Percentiles rank a stretch among this genome's conserved stretches.
phyloP scores from a whole-genome alignment of 2,888 invertebrate genomes.

The Nomada lathburiana region DNA sequence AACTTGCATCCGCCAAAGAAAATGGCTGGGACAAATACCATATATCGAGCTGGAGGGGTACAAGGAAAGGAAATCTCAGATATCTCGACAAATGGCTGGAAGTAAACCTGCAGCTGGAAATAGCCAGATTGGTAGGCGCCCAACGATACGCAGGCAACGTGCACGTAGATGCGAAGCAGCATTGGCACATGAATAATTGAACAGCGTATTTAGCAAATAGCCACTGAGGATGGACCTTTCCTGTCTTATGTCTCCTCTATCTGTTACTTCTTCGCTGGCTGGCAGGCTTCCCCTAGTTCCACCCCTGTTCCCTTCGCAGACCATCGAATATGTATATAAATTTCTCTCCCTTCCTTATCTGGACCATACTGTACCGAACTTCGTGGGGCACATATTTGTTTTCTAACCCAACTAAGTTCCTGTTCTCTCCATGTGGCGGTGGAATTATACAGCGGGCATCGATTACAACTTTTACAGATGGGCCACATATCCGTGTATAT shows the following conservation, averaged over 20 bases:
- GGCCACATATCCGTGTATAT: too few species aligned
- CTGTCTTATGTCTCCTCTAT: slow-evolving; percentile 15
- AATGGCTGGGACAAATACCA: neutral
- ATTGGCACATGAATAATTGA: slow-evolving; percentile 74
- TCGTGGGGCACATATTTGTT: neutral
- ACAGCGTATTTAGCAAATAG: slow-evolving; percentile 74
- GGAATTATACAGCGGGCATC: too few species aligned
- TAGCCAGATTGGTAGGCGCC: slow-evolving; percentile 53
- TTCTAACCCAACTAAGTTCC: neutral
- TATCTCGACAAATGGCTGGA: slow-evolving; percentile 21
- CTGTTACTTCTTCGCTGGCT: neutral
- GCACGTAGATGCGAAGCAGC: slow-evolving; percentile 36
- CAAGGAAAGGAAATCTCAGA: slow-evolving; percentile 27
- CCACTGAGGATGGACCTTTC: slow-evolving; percentile 48
- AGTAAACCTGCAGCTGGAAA: slow-evolving; percentile 17
- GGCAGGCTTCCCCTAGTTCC: neutral
- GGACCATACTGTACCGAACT: neutral
- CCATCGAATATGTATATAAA: neutral
- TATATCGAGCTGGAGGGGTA: neutral
- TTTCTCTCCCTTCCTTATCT: neutral
- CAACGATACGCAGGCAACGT: slow-evolving; percentile 52
- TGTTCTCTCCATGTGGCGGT: neutral
- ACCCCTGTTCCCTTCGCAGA: neutral
- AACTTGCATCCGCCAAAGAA: too few species aligned
- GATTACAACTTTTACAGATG: too few species aligned